A percentile compares a stretch with the other conserved stretches of the same genome.
phyloP scores from a whole-genome alignment of 1,140 invertebrate species.

The Battus philenor region DNA sequence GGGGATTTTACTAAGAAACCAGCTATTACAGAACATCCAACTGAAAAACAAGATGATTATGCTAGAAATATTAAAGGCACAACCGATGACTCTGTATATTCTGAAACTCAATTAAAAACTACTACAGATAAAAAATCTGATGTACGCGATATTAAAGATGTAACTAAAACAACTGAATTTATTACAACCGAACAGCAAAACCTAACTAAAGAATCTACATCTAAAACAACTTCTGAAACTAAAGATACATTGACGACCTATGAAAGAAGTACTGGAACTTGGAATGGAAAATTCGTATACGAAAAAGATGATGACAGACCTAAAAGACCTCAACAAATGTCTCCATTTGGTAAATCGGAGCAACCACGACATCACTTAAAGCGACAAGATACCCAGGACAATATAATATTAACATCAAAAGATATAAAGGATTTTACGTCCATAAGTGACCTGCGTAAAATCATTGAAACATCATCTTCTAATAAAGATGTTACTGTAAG shows the following conservation, averaged over 20 bases:
- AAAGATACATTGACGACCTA: constrained; percentile 65
- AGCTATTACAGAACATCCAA: constrained; percentile 51
- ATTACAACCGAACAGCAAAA: constrained; percentile 54
- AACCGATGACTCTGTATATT: constrained; percentile 33
- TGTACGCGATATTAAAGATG: constrained; percentile 39
- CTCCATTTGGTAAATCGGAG: constrained; percentile 60
- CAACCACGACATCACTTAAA: constrained; percentile 63
- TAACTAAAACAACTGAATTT: constrained; percentile 50
- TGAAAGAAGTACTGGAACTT: constrained; percentile 65
- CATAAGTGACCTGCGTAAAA: constrained; percentile 63
- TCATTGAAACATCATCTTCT: constrained; percentile 55
- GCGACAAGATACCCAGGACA: constrained; percentile 67
- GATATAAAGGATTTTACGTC: constrained; percentile 72
- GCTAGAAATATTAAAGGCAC: constrained; percentile 37
- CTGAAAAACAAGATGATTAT: constrained; percentile 35
- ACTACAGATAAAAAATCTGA: constrained; percentile 35
- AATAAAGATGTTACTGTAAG: constrained; percentile 66
- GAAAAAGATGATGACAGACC: constrained; percentile 64
- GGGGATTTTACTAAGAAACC: constrained; percentile 62
- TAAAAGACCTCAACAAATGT: constrained; percentile 58
- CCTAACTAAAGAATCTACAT: constrained; percentile 46
- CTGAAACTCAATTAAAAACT: constrained; percentile 31
- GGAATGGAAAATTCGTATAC: constrained; percentile 67
- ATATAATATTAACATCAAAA: constrained; percentile 65
- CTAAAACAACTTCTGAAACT: constrained; percentile 39